These are phyloP conservation scores for Drosophila heteroneura DNA, from an alignment of 2,888 invertebrate genomes.

Conservation along the genomic window DNA sequence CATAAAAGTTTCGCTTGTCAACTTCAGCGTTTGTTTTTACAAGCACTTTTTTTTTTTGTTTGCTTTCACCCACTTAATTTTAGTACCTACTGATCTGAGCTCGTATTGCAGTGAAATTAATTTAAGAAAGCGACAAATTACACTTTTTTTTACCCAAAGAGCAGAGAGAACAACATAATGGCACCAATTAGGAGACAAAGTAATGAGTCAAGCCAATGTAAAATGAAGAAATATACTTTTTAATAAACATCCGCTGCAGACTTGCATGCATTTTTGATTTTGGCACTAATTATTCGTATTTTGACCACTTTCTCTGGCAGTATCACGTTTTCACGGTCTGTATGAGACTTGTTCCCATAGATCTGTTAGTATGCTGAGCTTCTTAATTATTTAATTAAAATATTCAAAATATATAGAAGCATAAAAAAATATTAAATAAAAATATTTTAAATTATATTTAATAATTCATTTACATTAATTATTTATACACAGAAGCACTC, in stretches of 20 bases:
- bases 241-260: slow-evolving; percentile 23
- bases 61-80: background rate
- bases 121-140: slow-evolving; percentile 47
- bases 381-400: background rate
- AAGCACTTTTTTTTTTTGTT: slow-evolving; percentile 26
- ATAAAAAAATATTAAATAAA: background rate
- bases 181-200: slow-evolving; percentile 48
- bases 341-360: background rate
- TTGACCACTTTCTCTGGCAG: background rate
- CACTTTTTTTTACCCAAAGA: slow-evolving; percentile 6
- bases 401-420: background rate
- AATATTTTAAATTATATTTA: background rate
- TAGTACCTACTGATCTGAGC: slow-evolving; percentile 10
- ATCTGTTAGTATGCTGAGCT: too few species aligned
- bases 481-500: background rate
- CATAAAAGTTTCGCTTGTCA: slow-evolving; percentile 54
- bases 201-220: slow-evolving; percentile 6
- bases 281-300: slow-evolving; percentile 16
- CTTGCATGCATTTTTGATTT: slow-evolving; percentile 55
- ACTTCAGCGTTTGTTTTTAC: slow-evolving; percentile 44
- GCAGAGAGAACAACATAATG: slow-evolving; percentile 3
- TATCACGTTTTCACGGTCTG: background rate
- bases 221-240: slow-evolving; percentile 12
- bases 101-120: slow-evolving; percentile 60
- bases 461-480: background rate